Evolutionary conservation across 1,140 invertebrate species (phyloP), one percentile per base, ranked within the genome.

Genomic region (Phenacoccus solenopsis): DNA sequence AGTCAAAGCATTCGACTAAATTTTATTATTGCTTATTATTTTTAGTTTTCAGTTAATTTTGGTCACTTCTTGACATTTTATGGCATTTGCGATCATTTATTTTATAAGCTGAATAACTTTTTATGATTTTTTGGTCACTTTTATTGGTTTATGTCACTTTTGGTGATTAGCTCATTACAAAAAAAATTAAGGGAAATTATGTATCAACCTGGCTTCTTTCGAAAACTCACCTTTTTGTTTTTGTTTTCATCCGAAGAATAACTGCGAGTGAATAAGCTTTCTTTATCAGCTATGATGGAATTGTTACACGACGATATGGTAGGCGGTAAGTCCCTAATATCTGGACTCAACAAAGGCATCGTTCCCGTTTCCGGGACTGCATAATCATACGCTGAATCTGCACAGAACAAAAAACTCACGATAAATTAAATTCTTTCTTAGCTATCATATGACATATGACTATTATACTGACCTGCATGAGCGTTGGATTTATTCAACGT

Each of bases 351-450:
- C 68, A 89, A 79, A 72, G 87, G 86, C 69, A 87, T 82, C 9
- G 84, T 87, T 71, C 85, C 85, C 71, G 87, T 80, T 79, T 89
- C 87, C 21, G 88, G 88, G 73, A 89, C 86, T 72, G 87, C 87
- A 80, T 90, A 90, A 78, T 89, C 88, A 79, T 89, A 89, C 7
- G 75, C 73, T 10, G 74, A 74, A 69, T 76, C 75, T 76, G 64
- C 21, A 72, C 73, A 24, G 32, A 38, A n/a, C 9, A 38, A 38
- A 38, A 38, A 38, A 38, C n/a, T 9, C n/a, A 59, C 56, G 56
- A 22, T 59, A 7, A 22, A 59, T 16, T 16, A n/a, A n/a, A 22
- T 59, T 59, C 4, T 4, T 16, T 16, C 32, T 10, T 9, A 38
- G 9, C 9, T 38, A 38, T 10, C n/a, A 38, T 38, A 38, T 38